A percentile compares a stretch with the other conserved stretches of the same genome.
phyloP scores from a whole-genome alignment of 2,797 vertebrate genomes.

The Tenualosa thibaudeaui region DNA sequence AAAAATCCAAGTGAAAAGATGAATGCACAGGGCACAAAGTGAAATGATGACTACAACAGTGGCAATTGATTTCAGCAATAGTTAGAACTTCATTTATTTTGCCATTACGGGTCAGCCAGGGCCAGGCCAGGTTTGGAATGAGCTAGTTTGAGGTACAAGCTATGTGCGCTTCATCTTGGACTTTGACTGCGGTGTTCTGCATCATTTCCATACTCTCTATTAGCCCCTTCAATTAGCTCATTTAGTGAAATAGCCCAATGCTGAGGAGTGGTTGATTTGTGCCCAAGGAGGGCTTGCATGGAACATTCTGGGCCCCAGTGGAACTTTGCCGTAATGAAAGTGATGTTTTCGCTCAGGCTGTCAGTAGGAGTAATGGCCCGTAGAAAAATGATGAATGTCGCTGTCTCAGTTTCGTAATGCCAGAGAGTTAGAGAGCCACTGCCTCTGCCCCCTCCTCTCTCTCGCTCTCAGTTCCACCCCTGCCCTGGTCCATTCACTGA shows the following conservation, averaged over 20 bases:
- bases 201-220: slow-evolving; percentile 11
- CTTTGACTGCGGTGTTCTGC: slow-evolving; percentile 11
- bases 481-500: not conserved
- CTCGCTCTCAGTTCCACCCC: not conserved
- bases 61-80: not conserved
- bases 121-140: not conserved
- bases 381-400: slow-evolving; percentile 70
- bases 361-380: slow-evolving; percentile 73
- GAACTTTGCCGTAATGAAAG: slow-evolving; percentile 69
- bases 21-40: not conserved
- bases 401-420: slow-evolving; percentile 44
- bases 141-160: not conserved
- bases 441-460: not conserved
- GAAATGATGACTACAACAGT: not conserved
- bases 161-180: not conserved
- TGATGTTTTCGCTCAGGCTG: slow-evolving; percentile 65
- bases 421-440: slow-evolving; percentile 2
- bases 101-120: not conserved
- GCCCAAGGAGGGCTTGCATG: slow-evolving; percentile 61
- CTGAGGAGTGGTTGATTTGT: slow-evolving; percentile 42
- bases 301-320: slow-evolving; percentile 73
- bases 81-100: not conserved
- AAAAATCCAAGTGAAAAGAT: not conserved
- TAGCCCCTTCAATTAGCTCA: slow-evolving; percentile 21
- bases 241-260: not conserved